Percentiles rank a stretch among this genome's conserved stretches.
These are phyloP conservation scores for Luperina testacea DNA, from an alignment of 2,888 invertebrate genomes.

Conservation along the genomic window DNA sequence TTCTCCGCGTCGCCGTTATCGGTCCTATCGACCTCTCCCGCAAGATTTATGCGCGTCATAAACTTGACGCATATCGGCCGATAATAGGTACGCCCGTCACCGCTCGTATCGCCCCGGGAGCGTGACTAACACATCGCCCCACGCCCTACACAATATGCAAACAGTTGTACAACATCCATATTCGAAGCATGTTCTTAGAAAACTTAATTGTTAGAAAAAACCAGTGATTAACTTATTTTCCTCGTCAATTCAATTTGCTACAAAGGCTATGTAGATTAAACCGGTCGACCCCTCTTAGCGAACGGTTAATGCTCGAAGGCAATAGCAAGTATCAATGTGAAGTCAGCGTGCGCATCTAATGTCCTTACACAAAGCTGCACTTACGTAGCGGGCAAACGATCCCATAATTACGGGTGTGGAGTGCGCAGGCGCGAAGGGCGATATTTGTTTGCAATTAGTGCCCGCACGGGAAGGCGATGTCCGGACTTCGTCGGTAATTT, in stretches of 20 bases:
- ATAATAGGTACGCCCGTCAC: constrained; percentile 67
- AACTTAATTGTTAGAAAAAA: constrained; percentile 44
- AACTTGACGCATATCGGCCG: constrained; percentile 74
- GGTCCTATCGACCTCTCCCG: constrained; percentile 64
- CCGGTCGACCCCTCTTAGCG: constrained; percentile 61
- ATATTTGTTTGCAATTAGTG: constrained; percentile 85
- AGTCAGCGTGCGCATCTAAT: constrained; percentile 69
- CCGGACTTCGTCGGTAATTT: constrained; percentile 79
- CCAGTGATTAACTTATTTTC: constrained; percentile 51
- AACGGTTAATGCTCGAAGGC: constrained; percentile 73
- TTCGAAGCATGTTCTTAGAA: constrained; percentile 34
- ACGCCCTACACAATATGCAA: constrained; percentile 40
- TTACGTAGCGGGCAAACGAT: constrained; percentile 73
- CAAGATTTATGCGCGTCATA: constrained; percentile 78
- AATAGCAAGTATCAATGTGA: constrained; percentile 65
- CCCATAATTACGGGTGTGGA: constrained; percentile 77
- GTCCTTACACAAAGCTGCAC: constrained; percentile 74
- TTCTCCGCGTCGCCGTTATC: constrained; percentile 65
- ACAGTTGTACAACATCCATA: constrained; percentile 32
- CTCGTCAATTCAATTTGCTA: constrained; percentile 60
- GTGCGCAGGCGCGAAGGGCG: constrained; percentile 79
- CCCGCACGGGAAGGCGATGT: constrained; percentile 80
- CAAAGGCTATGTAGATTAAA: constrained; percentile 64
- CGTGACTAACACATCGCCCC: constrained; percentile 67
- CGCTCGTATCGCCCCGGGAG: constrained; percentile 53